Evolutionary conservation across 2,113 vertebrate genomes (phyloP).

Genomic region (Oncorhynchus mykiss): DNA sequence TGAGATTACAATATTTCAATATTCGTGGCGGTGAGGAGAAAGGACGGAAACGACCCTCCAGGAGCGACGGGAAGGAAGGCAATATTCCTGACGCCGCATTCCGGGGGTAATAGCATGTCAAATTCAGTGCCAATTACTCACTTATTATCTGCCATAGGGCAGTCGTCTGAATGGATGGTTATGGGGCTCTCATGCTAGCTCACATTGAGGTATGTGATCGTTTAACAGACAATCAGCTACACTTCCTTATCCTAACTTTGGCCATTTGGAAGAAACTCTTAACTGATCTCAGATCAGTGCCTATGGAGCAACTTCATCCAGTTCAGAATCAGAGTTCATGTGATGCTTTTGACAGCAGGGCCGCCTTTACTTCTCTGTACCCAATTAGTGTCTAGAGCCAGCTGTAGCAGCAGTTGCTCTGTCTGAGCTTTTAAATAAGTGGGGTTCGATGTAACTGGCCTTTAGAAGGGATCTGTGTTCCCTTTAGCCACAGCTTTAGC

Average conservation of each 20-base stretch:
- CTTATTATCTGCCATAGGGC: neutral
- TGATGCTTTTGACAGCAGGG: neutral
- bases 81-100: neutral
- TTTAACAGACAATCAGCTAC: neutral
- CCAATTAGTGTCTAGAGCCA: neutral
- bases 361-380: neutral
- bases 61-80: neutral
- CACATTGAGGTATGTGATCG: neutral
- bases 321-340: neutral
- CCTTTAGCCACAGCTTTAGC: slow-evolving; percentile 17
- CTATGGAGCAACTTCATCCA: too few species aligned
- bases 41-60: neutral
- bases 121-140: slow-evolving; percentile 2
- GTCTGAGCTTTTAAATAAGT: slow-evolving; percentile 9
- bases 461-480: neutral
- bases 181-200: neutral
- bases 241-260: too few species aligned
- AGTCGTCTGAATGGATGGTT: neutral
- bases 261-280: too few species aligned
- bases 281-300: neutral
- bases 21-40: neutral
- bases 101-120: neutral
- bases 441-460: slow-evolving; percentile 24
- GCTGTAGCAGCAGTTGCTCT: neutral
- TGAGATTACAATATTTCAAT: neutral